A percentile compares a stretch with the other conserved stretches of the same genome.
These are phyloP conservation scores for Nematolebias whitei DNA, from an alignment of 2,113 vertebrate genomes.

Conservation along the genomic window DNA sequence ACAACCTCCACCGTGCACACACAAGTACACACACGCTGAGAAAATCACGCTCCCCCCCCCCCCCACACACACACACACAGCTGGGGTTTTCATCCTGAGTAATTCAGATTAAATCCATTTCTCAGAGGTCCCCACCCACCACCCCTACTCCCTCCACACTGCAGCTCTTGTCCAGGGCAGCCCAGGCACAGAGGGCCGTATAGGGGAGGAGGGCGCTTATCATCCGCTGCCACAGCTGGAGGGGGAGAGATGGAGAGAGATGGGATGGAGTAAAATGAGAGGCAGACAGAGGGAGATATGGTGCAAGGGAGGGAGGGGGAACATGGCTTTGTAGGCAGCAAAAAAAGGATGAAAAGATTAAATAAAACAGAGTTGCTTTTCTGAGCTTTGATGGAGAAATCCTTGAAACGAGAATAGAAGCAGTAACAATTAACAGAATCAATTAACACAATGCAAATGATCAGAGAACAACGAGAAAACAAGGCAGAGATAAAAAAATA, in stretches of 20 bases:
- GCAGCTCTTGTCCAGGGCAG: constrained; percentile 76
- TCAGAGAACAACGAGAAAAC: constrained; percentile 55
- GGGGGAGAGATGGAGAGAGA: constrained; percentile 54
- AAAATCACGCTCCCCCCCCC: constrained; percentile 55
- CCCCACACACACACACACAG: constrained; percentile 77
- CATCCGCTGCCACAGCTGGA: constrained; percentile 74
- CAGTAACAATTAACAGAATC: constrained; percentile 29
- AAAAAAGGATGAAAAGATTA: constrained; percentile 18
- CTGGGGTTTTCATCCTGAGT: constrained; percentile 76
- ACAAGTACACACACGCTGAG: constrained; percentile 27
- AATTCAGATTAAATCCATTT: constrained; percentile 85
- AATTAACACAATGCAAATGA: constrained; percentile 28
- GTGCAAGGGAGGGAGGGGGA: constrained; percentile 23
- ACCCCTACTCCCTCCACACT: constrained; percentile 63
- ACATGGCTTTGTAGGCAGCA: constrained; percentile 21
- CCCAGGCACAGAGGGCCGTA: constrained; percentile 64
- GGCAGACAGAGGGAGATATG: constrained; percentile 40
- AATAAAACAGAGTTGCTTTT: neutral
- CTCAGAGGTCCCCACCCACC: constrained; percentile 76
- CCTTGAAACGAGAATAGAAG: constrained; percentile 3
- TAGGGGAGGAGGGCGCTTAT: constrained; percentile 61
- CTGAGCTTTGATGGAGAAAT: neutral
- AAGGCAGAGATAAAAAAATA: constrained; percentile 54
- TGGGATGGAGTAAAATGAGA: constrained; percentile 59
- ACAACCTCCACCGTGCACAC: constrained; percentile 26